Evolutionary conservation across 1,140 invertebrate species (phyloP).

Genomic region (Pentalonia nigronervosa): DNA sequence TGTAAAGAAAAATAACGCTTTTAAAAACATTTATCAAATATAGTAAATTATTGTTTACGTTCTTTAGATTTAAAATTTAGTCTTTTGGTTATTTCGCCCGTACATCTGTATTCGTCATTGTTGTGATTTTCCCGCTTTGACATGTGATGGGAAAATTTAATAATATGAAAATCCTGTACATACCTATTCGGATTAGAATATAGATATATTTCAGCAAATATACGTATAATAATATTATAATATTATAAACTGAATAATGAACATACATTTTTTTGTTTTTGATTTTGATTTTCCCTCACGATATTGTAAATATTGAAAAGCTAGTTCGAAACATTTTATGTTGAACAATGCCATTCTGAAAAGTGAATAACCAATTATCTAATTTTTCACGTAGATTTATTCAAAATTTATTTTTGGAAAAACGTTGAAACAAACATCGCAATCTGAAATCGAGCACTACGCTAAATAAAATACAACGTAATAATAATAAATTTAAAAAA

Average conservation of each 20-base stretch:
- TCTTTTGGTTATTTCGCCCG: too few relatives aligned
- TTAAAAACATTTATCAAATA: neutral
- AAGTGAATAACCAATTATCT: neutral
- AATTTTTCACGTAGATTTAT: neutral
- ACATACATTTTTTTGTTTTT: neutral
- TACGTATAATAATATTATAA: too few relatives aligned
- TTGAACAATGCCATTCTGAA: neutral
- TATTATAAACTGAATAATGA: neutral
- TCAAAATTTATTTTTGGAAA: neutral
- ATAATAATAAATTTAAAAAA: neutral
- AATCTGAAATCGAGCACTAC: neutral
- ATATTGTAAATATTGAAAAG: neutral
- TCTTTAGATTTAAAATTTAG: neutral
- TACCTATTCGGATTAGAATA: too few relatives aligned
- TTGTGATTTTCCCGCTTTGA: neutral
- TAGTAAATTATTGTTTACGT: neutral
- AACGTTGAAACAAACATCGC: neutral
- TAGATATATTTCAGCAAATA: too few relatives aligned
- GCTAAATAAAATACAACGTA: too few relatives aligned
- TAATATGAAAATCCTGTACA: too few relatives aligned
- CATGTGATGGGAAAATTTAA: too few relatives aligned
- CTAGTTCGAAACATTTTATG: neutral
- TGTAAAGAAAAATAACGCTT: neutral
- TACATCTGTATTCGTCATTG: neutral
- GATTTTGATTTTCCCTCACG: neutral